Percentiles rank a stretch among this genome's conserved stretches.
phyloP scores from a whole-genome alignment of 2,113 vertebrate genomes.

The Aythya baeri region DNA sequence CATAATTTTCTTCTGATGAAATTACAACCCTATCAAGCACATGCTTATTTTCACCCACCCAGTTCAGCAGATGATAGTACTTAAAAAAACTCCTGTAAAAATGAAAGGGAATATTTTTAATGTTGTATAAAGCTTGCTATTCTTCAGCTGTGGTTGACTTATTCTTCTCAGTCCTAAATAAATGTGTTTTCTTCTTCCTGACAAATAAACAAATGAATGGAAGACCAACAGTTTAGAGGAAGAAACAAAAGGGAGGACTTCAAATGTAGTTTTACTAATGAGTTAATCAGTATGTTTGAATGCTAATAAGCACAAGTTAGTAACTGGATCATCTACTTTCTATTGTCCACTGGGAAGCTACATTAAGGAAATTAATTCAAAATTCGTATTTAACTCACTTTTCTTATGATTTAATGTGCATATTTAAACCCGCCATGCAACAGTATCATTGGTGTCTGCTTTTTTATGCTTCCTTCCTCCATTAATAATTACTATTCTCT shows the following conservation, averaged over 20 bases:
- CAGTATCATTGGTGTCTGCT: neutral
- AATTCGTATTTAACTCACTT: conserved; percentile 9
- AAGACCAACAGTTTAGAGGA: conserved; percentile 9
- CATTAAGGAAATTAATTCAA: conserved; percentile 43
- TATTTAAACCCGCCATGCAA: conserved; percentile 21
- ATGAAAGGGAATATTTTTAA: neutral
- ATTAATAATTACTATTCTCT: conserved; percentile 56
- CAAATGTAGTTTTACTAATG: conserved; percentile 49
- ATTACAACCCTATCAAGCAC: neutral
- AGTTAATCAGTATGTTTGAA: conserved; percentile 61
- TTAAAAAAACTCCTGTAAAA: neutral
- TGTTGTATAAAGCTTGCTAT: neutral
- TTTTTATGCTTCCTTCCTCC: conserved; percentile 7
- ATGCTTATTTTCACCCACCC: neutral
- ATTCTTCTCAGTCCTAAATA: neutral
- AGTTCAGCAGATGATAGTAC: neutral
- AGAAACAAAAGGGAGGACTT: conserved; percentile 30
- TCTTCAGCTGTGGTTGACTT: neutral
- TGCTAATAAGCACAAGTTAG: conserved; percentile 42
- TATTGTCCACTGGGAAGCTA: conserved; percentile 57
- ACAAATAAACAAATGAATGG: neutral
- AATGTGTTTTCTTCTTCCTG: neutral
- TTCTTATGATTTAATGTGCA: conserved; percentile 49
- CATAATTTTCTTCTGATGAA: neutral
- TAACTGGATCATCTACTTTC: conserved; percentile 48